A percentile compares a stretch with the other conserved stretches of the same genome.
phyloP scores from a whole-genome alignment of 2,113 vertebrate genomes.

The Vimba vimba region DNA sequence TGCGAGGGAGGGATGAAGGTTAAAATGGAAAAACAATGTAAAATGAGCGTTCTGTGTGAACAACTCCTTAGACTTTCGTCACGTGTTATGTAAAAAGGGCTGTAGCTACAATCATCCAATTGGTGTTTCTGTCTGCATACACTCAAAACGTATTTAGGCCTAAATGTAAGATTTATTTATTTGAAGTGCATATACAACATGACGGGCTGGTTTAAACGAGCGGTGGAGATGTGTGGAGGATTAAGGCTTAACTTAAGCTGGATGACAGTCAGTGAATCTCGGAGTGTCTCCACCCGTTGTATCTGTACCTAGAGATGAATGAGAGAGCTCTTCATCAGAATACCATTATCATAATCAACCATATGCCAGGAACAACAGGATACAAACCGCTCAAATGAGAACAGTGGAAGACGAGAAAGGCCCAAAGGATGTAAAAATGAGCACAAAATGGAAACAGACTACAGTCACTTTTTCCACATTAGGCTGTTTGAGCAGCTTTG shows the following conservation, averaged over 20 bases:
- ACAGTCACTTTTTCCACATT: background rate
- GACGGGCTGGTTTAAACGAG: conserved; percentile 23
- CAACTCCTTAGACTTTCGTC: background rate
- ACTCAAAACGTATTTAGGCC: background rate
- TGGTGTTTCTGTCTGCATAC: background rate
- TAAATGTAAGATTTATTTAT: background rate
- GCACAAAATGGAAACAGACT: conserved; percentile 8
- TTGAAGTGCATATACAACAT: background rate
- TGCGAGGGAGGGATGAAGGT: too few species aligned
- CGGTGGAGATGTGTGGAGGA: conserved; percentile 6
- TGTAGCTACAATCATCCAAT: background rate
- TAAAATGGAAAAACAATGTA: background rate
- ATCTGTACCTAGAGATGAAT: conserved; percentile 28
- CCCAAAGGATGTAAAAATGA: background rate
- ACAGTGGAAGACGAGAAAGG: background rate
- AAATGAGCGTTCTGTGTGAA: background rate
- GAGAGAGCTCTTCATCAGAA: conserved; percentile 24
- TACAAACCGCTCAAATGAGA: conserved; percentile 13
- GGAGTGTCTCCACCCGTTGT: background rate
- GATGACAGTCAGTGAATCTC: background rate
- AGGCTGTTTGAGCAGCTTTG: background rate
- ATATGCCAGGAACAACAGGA: conserved; percentile 36
- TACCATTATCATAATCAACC: conserved; percentile 39
- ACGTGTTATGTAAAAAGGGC: background rate
- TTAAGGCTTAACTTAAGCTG: background rate